Percentiles rank a stretch among this genome's conserved stretches.
phyloP scores from a whole-genome alignment of 1,140 invertebrate genomes.

The Archegozetes longisetosus region DNA sequence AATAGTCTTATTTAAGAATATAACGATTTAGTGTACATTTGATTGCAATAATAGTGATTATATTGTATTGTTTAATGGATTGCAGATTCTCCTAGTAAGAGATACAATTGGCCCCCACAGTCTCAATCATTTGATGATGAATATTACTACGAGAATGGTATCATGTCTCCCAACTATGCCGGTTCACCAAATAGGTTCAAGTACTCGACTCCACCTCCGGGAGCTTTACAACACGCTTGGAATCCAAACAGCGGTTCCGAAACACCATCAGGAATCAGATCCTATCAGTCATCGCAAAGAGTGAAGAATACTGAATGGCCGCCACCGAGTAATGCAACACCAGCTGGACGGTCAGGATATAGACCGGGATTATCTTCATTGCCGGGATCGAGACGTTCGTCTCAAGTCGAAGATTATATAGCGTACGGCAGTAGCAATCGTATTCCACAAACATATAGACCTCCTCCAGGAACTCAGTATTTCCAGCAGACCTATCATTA shows the following conservation, averaged over 20 bases:
- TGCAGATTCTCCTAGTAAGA: background rate
- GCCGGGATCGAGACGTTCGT: background rate
- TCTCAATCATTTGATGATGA: too few species aligned
- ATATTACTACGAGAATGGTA: too few species aligned
- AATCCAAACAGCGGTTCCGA: background rate
- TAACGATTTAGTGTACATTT: too few species aligned
- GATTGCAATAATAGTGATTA: too few species aligned
- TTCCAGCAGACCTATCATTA: conserved; percentile 13
- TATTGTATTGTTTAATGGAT: too few species aligned
- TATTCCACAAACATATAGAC: conserved; percentile 20
- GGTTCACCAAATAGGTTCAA: background rate
- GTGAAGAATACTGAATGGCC: conserved; percentile 8
- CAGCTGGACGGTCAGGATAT: conserved; percentile 3
- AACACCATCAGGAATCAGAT: background rate
- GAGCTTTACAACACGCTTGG: background rate
- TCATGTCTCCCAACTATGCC: too few species aligned
- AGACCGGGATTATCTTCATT: background rate
- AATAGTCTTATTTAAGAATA: too few species aligned
- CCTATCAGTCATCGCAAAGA: background rate
- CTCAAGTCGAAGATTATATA: background rate
- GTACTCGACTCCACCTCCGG: background rate
- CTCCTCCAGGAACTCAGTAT: conserved; percentile 21
- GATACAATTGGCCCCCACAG: background rate
- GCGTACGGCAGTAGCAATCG: conserved; percentile 14
- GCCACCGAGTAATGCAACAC: conserved; percentile 13